Evolutionary conservation across 1,140 invertebrate genomes (phyloP).

Genomic region (Bombus terrestris): DNA sequence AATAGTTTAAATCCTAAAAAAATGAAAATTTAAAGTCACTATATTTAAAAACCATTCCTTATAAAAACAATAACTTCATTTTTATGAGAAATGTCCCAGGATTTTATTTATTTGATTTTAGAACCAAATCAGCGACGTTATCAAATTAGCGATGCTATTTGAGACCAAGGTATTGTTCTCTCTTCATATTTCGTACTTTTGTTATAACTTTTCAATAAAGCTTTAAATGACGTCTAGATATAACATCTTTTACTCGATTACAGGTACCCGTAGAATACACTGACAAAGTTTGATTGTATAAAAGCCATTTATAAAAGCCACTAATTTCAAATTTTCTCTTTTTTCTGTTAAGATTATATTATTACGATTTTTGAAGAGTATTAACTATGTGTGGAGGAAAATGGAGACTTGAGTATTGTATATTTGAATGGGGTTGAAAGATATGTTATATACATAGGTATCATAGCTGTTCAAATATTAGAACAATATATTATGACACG

Average conservation of each 20-base stretch:
- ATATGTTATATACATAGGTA: conserved; percentile 5
- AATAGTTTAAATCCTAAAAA: no score
- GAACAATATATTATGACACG: conserved; percentile 63
- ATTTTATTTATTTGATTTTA: no score
- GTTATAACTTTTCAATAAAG: neutral
- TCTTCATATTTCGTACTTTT: no score
- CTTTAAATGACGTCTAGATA: no score
- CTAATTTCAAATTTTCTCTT: neutral
- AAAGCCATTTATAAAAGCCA: no score
- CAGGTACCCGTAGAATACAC: neutral
- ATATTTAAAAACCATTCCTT: neutral
- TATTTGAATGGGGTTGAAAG: neutral
- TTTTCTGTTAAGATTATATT: neutral
- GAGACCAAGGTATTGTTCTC: no score
- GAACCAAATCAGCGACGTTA: no score
- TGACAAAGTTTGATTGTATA: neutral
- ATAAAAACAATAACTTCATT: neutral
- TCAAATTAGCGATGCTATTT: no score
- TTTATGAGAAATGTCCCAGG: no score
- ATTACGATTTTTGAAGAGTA: neutral
- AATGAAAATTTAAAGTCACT: no score
- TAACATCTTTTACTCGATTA: neutral
- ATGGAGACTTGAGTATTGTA: no score
- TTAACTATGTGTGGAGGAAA: no score
- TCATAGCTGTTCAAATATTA: conserved; percentile 58